Evolutionary conservation across 1,140 invertebrate genomes (phyloP).

Genomic region (Brachionus rubens): DNA sequence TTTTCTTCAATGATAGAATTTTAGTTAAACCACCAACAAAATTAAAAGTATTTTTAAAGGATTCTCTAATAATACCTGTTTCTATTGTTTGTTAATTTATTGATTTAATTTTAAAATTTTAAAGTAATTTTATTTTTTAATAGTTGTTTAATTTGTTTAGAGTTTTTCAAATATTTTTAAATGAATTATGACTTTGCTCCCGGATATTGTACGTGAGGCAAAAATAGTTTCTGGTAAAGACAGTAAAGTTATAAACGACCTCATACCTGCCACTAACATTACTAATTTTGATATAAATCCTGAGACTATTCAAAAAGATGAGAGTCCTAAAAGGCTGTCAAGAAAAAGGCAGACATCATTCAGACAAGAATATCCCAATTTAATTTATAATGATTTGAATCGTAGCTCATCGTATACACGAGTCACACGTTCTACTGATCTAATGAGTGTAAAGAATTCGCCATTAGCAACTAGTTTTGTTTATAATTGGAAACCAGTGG

Average conservation of each 20-base stretch:
- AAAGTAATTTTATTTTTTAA: too few relatives aligned
- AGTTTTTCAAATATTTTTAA: background rate
- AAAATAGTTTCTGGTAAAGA: conserved; percentile 44
- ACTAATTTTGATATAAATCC: conserved; percentile 12
- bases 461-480: conserved; percentile 20
- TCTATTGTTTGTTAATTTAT: background rate
- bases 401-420: conserved; percentile 4
- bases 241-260: background rate
- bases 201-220: conserved; percentile 6
- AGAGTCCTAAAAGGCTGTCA: background rate
- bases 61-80: too few relatives aligned
- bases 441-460: conserved; percentile 28
- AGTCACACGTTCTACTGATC: conserved; percentile 4
- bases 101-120: background rate
- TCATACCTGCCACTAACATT: background rate
- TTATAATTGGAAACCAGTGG: conserved; percentile 40
- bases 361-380: background rate
- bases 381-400: conserved; percentile 24
- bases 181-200: conserved; percentile 31
- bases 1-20: too few relatives aligned
- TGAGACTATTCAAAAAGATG: background rate
- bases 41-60: too few relatives aligned
- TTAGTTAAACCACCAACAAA: too few relatives aligned
- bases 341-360: background rate
- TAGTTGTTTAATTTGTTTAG: too few relatives aligned